Evolutionary conservation across 2,113 vertebrate species (phyloP).

Genomic region (Oreotrochilus melanogaster): DNA sequence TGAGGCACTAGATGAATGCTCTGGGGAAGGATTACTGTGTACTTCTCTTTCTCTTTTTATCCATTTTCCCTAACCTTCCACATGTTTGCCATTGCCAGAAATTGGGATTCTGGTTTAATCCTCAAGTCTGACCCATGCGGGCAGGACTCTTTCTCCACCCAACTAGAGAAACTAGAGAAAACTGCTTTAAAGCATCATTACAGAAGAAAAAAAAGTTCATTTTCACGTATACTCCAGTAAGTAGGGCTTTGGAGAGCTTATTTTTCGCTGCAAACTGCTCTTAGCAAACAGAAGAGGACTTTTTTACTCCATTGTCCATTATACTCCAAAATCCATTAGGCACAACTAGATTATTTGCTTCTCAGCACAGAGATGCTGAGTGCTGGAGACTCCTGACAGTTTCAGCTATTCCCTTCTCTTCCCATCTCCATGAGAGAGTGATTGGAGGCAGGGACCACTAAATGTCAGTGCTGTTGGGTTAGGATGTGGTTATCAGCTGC

Average conservation of each 20-base stretch:
- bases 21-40: neutral
- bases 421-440: neutral
- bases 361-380: neutral
- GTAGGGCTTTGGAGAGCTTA: neutral
- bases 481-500: neutral
- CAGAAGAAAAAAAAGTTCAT: neutral
- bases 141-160: neutral
- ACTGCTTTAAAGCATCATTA: neutral
- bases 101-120: neutral
- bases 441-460: rapidly evolving
- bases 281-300: neutral
- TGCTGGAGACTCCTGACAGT: neutral
- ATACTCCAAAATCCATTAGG: neutral
- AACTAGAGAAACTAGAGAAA: neutral
- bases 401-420: neutral
- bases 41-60: neutral
- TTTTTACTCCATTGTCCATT: neutral
- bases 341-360: neutral
- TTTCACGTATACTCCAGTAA: neutral
- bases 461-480: neutral
- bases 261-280: neutral
- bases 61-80: neutral
- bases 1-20: neutral
- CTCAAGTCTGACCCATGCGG: rapidly evolving
- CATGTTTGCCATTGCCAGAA: neutral